Percentiles rank a stretch among this genome's conserved stretches.
Conservation (phyloP, 2,888 invertebrate species). For the Xestobium rufovillosum region DNA sequence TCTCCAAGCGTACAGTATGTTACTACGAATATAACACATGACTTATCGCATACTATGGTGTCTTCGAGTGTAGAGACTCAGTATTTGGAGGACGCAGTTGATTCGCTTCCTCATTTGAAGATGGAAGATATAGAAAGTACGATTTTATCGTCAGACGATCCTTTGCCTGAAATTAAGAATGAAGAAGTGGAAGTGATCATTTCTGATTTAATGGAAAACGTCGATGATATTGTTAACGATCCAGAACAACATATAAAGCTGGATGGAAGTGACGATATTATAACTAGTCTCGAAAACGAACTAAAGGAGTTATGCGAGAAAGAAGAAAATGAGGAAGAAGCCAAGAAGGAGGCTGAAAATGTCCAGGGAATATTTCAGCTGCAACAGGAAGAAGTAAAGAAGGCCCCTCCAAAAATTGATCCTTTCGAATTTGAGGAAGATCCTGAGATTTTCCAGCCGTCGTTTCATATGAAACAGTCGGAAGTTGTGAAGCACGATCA, state of each 20-base stretch:
- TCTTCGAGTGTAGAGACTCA: too few species aligned
- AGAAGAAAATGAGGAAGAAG: slow-evolving; percentile 27
- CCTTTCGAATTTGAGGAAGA: slow-evolving; percentile 44
- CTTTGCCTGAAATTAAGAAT: slow-evolving; percentile 47
- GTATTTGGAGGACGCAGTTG: slow-evolving; percentile 30
- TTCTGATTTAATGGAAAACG: slow-evolving; percentile 49
- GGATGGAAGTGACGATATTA: slow-evolving; percentile 40
- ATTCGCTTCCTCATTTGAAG: slow-evolving; percentile 37
- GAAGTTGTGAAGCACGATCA: neutral
- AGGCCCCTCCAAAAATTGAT: slow-evolving; percentile 30
- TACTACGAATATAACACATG: too few species aligned
- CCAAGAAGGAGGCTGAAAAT: slow-evolving; percentile 7
- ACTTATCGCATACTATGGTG: too few species aligned
- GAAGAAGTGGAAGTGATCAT: slow-evolving; percentile 50
- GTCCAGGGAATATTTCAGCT: slow-evolving; percentile 19
- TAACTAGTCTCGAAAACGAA: slow-evolving; percentile 38
- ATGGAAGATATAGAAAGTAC: slow-evolving; percentile 44
- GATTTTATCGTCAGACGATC: slow-evolving; percentile 44
- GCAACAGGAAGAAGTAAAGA: slow-evolving; percentile 7
- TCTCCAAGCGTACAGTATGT: neutral
- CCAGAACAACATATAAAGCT: slow-evolving; percentile 40
- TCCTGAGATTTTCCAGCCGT: slow-evolving; percentile 33
- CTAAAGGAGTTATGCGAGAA: slow-evolving; percentile 37
- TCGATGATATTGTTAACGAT: slow-evolving; percentile 40
- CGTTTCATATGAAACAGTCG: too few species aligned